Base-by-base conservation (phyloP, 2,888 invertebrate species). In the Ischnus inquisitorius region DNA sequence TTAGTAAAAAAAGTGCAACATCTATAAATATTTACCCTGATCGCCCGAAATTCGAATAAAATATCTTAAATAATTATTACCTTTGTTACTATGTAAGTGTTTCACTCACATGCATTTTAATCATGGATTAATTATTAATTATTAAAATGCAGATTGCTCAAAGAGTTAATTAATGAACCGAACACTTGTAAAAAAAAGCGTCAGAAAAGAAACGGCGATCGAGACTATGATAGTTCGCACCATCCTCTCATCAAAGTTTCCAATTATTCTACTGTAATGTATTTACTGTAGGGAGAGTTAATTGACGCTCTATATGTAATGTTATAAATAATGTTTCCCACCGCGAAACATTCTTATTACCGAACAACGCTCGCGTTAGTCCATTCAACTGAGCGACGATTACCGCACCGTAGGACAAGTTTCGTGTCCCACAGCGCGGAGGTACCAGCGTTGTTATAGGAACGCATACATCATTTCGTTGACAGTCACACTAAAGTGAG, bases 401-500 rank as follows among this genome's bases (percentile, higher is more conserved):
- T 16, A 25, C 25, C 60, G 14, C 28, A 60, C 28, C 1, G 34
- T 2, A 34, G 34, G 4, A 46, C 14, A 46, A 60, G 25, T 19
- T 25, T 43, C 57, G 41, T 39, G 57, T 57, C 57, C 71, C 57
- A 60, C 28, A 43, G 43, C 22, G 60, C 25, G 19, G 60, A 22
- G 14, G 4, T 12, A 60, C 28, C 19, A 41, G 14, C 8, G 4
- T 19, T 60, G 72, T 72, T 60, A 60, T 72, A 57, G 57, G 39
- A 76, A 41, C 65, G 65, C 76, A 76, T 41, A 60, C 34, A 76
- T 65, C 64, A 67, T 84, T 83, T 79, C 75, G 82, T 76, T 82
- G 83, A 76, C 78, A 85, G 86, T 83, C 82, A 80, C 69, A 85
- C 83, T 87, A 83, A 86, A 87, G 84, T 86, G 85, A 83, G 71